Percentiles rank a stretch among this genome's conserved stretches.
These are phyloP conservation scores for Platerodrilus igneus DNA, from an alignment of 2,888 invertebrate genomes.

Conservation along the genomic window DNA sequence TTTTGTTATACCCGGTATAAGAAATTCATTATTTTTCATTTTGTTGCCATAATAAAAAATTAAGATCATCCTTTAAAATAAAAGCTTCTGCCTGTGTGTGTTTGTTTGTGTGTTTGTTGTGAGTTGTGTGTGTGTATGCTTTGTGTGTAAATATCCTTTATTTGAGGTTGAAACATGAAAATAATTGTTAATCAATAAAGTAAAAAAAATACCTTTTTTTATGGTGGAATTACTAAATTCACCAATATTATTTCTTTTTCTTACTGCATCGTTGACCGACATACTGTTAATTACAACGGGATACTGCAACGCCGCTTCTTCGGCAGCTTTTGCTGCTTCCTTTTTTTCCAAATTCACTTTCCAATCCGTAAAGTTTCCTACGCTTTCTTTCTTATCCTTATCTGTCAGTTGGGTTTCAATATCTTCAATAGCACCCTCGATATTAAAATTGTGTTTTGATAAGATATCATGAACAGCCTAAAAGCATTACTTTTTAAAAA, in stretches of 20 bases:
- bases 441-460: conserved; percentile 55
- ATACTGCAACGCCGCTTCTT: conserved; percentile 7
- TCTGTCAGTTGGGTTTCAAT: conserved; percentile 39
- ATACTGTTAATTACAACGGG: not conserved
- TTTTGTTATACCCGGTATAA: too few relatives aligned
- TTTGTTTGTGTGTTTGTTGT: too few relatives aligned
- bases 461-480: conserved; percentile 55
- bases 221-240: conserved; percentile 26
- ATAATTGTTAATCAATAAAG: conserved; percentile 6
- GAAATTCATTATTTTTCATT: too few relatives aligned
- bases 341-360: conserved; percentile 43
- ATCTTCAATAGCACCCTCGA: conserved; percentile 55
- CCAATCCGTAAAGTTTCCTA: conserved; percentile 37
- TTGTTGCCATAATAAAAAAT: too few relatives aligned
- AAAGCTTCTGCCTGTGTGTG: too few relatives aligned
- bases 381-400: conserved; percentile 29
- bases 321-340: conserved; percentile 39
- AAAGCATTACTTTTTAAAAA: conserved; percentile 16
- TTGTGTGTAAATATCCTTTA: too few relatives aligned
- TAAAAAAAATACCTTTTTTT: conserved; percentile 32
- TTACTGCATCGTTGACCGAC: not conserved
- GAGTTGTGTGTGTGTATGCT: too few relatives aligned
- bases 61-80: too few relatives aligned
- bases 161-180: conserved; percentile 12
- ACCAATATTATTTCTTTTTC: conserved; percentile 8